Base-by-base conservation (phyloP, 2,113 vertebrate species). In the Turdus rufiventris region DNA sequence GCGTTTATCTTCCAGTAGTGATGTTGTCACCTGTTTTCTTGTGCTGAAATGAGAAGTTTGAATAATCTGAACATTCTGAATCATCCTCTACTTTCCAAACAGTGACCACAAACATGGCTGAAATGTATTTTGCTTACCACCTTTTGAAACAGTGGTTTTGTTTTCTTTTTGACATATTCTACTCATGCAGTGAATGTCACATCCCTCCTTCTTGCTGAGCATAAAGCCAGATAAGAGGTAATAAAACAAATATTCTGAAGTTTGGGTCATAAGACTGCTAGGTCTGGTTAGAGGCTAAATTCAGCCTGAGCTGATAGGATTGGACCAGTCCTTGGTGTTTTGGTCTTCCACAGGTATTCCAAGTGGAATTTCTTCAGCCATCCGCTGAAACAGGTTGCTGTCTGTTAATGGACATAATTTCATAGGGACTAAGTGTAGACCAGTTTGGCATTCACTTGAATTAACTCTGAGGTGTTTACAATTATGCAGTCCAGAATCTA, bases 181-280 rank as follows among this genome's bases (percentile, higher is more conserved):
- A 0, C 19, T 54, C 8, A 1, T 11, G 56, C 14, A 33, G 8
- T 51, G 38, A 82, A 17, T 20, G 10, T n/a, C 14, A 20, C 21
- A 19, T 38, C 50, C 14, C 1, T 43, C 12, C 11, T 20, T 80
- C 60, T 60, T 74, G 18, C 11, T 50, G 40, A 77, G 8, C 16
- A 1, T 73, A n/a, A 65, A 84, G 20, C 20, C 21, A 43, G n/a
- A 18, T 40, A 16, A 34, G 33, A 24, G n/a, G 57, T 65, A 70
- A 42, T 60, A 15, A 66, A 84, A 15, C 8, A 47, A 24, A 13
- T 43, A 5, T 62, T 80, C 31, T 38, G 38, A 79, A 50, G 40
- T 83, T 70, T 54, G 42, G 23, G 16, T 60, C 8, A 0, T 53
- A 17, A 48, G 15, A 8, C 23, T 42, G 19, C 36, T 75, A 5